A percentile compares a stretch with the other conserved stretches of the same genome.
phyloP scores from a whole-genome alignment of 2,888 invertebrate genomes.

The Unio delphinus region DNA sequence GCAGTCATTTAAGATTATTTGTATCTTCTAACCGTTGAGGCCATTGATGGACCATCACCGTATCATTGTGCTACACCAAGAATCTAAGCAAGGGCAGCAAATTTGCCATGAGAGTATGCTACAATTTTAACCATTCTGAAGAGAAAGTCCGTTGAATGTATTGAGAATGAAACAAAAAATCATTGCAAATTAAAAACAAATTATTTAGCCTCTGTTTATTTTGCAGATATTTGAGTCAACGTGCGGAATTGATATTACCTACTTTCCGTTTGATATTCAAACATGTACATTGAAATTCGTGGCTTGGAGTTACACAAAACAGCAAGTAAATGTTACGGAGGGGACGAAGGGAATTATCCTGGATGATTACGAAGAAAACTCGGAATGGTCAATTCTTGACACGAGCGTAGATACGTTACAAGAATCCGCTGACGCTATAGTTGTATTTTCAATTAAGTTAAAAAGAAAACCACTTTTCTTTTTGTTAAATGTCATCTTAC shows the following conservation, averaged over 20 bases:
- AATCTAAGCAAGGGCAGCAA: too few relatives aligned
- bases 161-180: too few relatives aligned
- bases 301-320: slow-evolving; percentile 21
- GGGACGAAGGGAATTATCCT: slow-evolving; percentile 15
- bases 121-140: too few relatives aligned
- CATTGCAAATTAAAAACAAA: too few relatives aligned
- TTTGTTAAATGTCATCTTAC: slow-evolving; percentile 28
- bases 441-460: slow-evolving; percentile 19
- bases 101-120: too few relatives aligned
- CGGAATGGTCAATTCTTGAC: slow-evolving; percentile 18
- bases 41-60: too few relatives aligned
- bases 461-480: slow-evolving; percentile 31
- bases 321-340: slow-evolving; percentile 15
- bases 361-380: slow-evolving; percentile 13
- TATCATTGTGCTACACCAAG: too few relatives aligned
- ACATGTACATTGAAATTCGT: slow-evolving; percentile 21
- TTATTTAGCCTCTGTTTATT: too few relatives aligned
- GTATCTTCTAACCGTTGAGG: too few relatives aligned
- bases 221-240: slow-evolving; percentile 25
- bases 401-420: slow-evolving; percentile 7
- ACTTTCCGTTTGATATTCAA: slow-evolving; percentile 29
- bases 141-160: too few relatives aligned
- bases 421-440: slow-evolving; percentile 9
- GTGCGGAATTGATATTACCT: slow-evolving; percentile 22
- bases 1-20: too few relatives aligned